Base-by-base conservation (phyloP, 2,113 vertebrate species). In the Oryzias melastigma region DNA sequence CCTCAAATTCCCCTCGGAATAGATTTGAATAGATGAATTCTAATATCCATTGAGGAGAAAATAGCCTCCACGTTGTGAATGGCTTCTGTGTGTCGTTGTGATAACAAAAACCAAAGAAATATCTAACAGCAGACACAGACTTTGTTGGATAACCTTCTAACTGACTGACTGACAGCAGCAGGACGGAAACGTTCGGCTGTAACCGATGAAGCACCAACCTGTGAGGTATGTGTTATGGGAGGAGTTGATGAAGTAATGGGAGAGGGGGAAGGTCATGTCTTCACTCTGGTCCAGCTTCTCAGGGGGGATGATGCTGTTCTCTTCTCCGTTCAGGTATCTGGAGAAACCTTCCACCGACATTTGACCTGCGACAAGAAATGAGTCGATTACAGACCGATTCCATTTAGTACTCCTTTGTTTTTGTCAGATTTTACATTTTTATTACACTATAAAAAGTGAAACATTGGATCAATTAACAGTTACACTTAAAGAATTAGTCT, bases 281-380 rank as follows among this genome's bases (percentile, higher is more conserved):
- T 99, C 97, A 69, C 95, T 98, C 91, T 95, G 91, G 92, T 99
- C 97, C 92, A 99, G 90, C 91, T 99, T 99, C 90, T 98, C 97
- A 7, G 93, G 96, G 12, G 96, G 94, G 52, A 99, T 94, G 0
- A 98, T 96, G 24, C 93, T 93, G n/a, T 99, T 99, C 87, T 99
- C 97, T 70, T 96, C 97, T 41, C 95, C 94, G 0, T 85, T 95
- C 71, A 99, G 91, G 62, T 98, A 99, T 2, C 91, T 86, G 85
- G 94, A 93, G 51, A 99, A 98, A 29, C 97, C 97, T 63, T 98
- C 96, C 78, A 97, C 90, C 0, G 97, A 99, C 82, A 99, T 96
- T 83, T 99, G 96, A 77, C 97, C 97, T 99, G 88, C 35, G 8
- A 35, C 3, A 35, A 35, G 12, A 35, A 12, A 22, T 2, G 22